These are phyloP conservation scores for Ceratosolen solmsi DNA, from an alignment of 1,140 invertebrate species.

Conservation along the genomic window DNA sequence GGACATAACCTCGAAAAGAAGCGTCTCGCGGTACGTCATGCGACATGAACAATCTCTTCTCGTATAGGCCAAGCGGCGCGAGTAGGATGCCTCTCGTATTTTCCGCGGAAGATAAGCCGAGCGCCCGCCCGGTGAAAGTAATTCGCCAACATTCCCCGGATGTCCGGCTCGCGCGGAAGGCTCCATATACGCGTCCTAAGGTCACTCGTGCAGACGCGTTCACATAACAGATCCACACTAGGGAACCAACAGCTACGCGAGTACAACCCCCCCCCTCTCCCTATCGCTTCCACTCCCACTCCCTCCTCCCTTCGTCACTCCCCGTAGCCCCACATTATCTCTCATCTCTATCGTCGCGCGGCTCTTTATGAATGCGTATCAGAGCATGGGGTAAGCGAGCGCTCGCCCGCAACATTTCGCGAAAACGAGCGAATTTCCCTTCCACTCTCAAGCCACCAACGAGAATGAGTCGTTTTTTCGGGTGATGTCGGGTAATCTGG, in stretches of 20 bases:
- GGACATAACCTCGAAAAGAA: too few relatives aligned
- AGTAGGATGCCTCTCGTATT: too few relatives aligned
- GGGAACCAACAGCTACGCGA: too few relatives aligned
- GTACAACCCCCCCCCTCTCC: too few relatives aligned
- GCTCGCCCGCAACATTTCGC: slow-evolving; percentile 34
- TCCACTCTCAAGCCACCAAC: not conserved
- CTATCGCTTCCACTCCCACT: not conserved
- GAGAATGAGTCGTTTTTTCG: not conserved
- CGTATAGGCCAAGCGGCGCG: too few relatives aligned
- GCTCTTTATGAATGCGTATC: slow-evolving; percentile 35
- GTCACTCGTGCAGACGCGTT: slow-evolving; percentile 22
- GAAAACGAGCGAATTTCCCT: not conserved
- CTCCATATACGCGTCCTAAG: slow-evolving; percentile 8
- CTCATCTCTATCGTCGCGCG: slow-evolving; percentile 11
- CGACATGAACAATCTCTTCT: not conserved
- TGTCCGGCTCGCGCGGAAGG: slow-evolving; percentile 1
- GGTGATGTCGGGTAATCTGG: not conserved
- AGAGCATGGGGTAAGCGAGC: slow-evolving; percentile 24
- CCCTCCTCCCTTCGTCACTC: not conserved
- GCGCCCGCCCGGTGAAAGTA: not conserved
- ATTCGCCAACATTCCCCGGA: not conserved
- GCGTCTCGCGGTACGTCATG: too few relatives aligned
- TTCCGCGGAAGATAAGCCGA: not conserved
- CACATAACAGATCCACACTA: too few relatives aligned
- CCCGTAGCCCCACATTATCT: not conserved